Base-by-base conservation (phyloP, 2,797 vertebrate species). In the Peromyscus attwateri region DNA sequence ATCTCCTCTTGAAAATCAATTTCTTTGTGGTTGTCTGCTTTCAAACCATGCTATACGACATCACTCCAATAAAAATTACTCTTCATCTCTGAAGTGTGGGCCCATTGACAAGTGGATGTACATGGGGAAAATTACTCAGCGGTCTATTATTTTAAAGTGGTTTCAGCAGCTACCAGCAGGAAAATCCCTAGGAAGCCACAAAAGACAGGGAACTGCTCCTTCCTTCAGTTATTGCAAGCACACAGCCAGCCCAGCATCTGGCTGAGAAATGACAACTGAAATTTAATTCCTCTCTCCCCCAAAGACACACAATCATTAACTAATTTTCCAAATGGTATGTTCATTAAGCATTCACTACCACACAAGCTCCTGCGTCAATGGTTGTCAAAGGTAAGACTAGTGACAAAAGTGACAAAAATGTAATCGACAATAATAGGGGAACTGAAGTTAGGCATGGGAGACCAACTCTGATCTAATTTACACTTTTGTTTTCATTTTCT, bases 1-100 rank as follows among this genome's bases (percentile, higher is more conserved):
- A 97, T 95, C 76, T 95, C 60, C 79, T 91, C 95, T 92, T 92
- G 85, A 95, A 96, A 97, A 95, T 97, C 95, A 97, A 79, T 98
- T 97, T 97, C 82, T 92, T 80, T 94, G 40, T 95, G 82, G 85
- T 62, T 92, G 43, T 93, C 96, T 94, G 57, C 49, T 92, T 97
- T 97, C 94, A 94, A 97, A 52, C 37, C 27, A 73, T 95, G 79
- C 62, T 95, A 60, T 91, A 94, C 2, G 11, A 70, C 79, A 95
- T 92, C 75, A 87, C 70, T 87, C 49, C 73, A 92, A 94, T 94
- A 96, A 97, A 97, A 95, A 97, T 87, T 92, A 95, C 60, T 95
- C 83, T 95, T 95, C 91, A 97, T 94, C 60, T 95, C 88, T 83
- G 43, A 95, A 97, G 68, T 91, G 23, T 66, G 94, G 62, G 68